A percentile compares a stretch with the other conserved stretches of the same genome.
phyloP scores from a whole-genome alignment of 2,888 invertebrate genomes.

The Helleia helle region DNA sequence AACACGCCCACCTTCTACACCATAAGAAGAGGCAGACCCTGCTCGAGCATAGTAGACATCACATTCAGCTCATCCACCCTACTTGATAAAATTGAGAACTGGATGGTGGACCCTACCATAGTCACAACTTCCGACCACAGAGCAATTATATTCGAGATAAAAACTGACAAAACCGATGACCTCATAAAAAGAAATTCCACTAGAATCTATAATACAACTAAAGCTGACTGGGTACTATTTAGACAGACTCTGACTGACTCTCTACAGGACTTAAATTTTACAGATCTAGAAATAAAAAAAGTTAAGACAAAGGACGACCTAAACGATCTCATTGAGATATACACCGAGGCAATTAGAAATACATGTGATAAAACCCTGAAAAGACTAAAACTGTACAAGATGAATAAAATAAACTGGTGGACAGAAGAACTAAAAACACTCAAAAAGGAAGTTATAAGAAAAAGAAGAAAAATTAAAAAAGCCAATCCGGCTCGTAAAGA shows the following conservation, averaged over 20 bases:
- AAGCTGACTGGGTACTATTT: neutral
- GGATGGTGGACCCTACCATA: slow-evolving; percentile 10
- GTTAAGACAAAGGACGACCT: neutral
- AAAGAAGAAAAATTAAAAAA: neutral
- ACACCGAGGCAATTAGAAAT: too few species aligned
- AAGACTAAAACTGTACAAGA: too few species aligned
- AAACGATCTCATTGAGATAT: neutral
- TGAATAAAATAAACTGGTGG: neutral
- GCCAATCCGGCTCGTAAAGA: neutral
- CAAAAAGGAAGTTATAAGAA: neutral
- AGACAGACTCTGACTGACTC: neutral
- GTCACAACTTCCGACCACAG: slow-evolving; percentile 10
- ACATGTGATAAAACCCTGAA: neutral
- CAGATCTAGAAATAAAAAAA: neutral
- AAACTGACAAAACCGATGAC: neutral
- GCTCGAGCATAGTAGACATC: slow-evolving; percentile 24
- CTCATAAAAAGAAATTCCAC: neutral
- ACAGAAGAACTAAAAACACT: neutral
- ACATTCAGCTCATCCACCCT: slow-evolving; percentile 18
- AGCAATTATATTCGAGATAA: neutral
- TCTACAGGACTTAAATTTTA: neutral
- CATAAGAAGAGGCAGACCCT: slow-evolving; percentile 14
- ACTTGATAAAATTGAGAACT: slow-evolving; percentile 13
- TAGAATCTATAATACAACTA: neutral
- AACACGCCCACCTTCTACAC: slow-evolving; percentile 23